Evolutionary conservation across 2,888 invertebrate genomes (phyloP).

Genomic region (Plagodis pulveraria): DNA sequence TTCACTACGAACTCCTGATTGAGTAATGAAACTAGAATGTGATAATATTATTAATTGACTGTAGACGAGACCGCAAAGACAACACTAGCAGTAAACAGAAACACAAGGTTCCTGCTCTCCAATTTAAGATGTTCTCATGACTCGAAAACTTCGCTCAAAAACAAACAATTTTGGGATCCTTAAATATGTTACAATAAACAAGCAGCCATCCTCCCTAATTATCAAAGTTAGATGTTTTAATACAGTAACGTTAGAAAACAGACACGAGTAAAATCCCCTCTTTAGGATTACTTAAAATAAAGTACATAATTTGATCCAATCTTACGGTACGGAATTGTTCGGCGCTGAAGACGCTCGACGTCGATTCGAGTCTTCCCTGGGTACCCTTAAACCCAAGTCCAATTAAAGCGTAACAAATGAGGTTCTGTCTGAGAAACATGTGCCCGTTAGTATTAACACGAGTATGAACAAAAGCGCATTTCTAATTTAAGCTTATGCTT

Average conservation of each 20-base stretch:
- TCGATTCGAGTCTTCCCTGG: constrained; percentile 47
- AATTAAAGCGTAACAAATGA: constrained; percentile 53
- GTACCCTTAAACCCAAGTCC: constrained; percentile 43
- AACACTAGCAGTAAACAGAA: too few relatives aligned
- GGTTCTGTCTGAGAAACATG: constrained; percentile 43
- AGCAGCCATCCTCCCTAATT: constrained; percentile 25
- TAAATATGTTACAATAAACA: constrained; percentile 24
- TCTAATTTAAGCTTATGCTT: constrained; percentile 28
- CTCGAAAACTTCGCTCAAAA: constrained; percentile 3
- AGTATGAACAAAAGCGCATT: constrained; percentile 26
- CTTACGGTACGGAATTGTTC: constrained; percentile 43
- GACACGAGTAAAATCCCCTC: constrained; percentile 16
- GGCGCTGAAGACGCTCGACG: constrained; percentile 39
- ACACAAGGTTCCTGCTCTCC: not conserved
- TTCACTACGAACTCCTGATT: constrained; percentile 27
- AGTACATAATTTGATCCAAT: constrained; percentile 41
- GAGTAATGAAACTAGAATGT: constrained; percentile 20
- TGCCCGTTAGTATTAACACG: constrained; percentile 36
- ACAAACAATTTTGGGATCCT: constrained; percentile 12
- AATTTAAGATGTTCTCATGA: constrained; percentile 10
- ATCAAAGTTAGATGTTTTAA: constrained; percentile 32
- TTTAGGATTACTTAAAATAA: constrained; percentile 29
- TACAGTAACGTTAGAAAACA: constrained; percentile 24
- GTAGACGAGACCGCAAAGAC: not conserved
- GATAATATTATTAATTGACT: constrained; percentile 23